Conservation (phyloP, 2,797 vertebrate genomes). For the Phrynocephalus guinanensis region DNA sequence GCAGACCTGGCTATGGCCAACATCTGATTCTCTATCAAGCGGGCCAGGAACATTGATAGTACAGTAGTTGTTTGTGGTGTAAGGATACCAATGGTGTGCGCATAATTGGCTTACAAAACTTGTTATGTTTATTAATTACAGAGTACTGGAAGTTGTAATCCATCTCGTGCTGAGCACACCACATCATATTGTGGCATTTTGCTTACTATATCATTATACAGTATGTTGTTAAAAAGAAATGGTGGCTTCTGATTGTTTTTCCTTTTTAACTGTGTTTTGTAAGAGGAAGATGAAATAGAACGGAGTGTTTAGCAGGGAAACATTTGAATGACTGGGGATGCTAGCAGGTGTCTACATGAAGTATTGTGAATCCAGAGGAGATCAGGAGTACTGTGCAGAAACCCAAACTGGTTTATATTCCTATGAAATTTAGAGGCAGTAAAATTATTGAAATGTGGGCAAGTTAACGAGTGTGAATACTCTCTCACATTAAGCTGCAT, state of each 20-base stretch:
- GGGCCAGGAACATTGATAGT: too few relatives aligned
- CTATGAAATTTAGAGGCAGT: background rate
- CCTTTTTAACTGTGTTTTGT: background rate
- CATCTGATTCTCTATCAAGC: too few relatives aligned
- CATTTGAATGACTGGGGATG: background rate
- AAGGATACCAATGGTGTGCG: background rate
- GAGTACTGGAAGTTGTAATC: background rate
- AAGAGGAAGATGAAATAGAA: background rate
- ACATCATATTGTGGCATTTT: background rate
- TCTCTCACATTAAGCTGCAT: background rate
- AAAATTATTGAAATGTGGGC: background rate
- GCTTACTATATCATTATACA: background rate
- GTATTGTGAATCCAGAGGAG: background rate
- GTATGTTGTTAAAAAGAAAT: background rate
- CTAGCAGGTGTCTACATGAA: background rate
- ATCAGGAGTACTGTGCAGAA: background rate
- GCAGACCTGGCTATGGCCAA: too few relatives aligned
- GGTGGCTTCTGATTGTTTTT: background rate
- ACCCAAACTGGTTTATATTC: background rate
- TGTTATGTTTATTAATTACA: background rate
- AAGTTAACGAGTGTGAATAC: background rate
- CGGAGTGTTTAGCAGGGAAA: background rate
- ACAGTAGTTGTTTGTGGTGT: background rate
- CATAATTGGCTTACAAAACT: too few relatives aligned
- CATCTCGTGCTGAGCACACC: background rate